These are phyloP conservation scores for Cephus rjabovi DNA, from an alignment of 2,888 invertebrate genomes.

Conservation along the genomic window DNA sequence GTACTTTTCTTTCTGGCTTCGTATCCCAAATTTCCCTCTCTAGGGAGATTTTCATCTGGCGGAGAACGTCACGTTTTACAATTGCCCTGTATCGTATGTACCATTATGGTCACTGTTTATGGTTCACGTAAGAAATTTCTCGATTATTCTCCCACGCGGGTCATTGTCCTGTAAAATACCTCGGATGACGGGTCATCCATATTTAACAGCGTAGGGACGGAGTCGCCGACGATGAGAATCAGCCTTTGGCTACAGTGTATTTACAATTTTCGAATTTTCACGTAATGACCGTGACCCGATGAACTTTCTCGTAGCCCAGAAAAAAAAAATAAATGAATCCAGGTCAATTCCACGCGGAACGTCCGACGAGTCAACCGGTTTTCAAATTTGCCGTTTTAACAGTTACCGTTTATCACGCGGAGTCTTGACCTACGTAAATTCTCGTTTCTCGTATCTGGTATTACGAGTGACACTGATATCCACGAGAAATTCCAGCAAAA, in stretches of 20 bases:
- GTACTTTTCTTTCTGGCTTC: neutral
- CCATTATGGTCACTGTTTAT: neutral
- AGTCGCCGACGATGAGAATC: neutral
- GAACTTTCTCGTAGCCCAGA: neutral
- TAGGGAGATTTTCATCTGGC: neutral
- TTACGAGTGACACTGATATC: neutral
- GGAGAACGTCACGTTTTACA: neutral
- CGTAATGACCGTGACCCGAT: neutral
- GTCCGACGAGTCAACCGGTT: neutral
- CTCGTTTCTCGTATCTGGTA: neutral
- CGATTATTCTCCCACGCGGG: slow-evolving; percentile 50
- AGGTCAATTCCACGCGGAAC: neutral
- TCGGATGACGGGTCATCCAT: neutral
- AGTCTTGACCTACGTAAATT: neutral
- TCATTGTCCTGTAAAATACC: slow-evolving; percentile 53
- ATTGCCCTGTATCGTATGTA: neutral
- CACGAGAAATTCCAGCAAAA: neutral
- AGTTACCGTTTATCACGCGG: neutral
- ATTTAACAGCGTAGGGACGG: neutral
- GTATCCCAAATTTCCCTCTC: neutral
- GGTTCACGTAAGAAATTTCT: neutral
- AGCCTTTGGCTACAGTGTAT: neutral
- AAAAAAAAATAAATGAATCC: neutral
- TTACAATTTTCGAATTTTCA: neutral
- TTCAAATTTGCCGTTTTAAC: neutral